These are phyloP conservation scores for Gasterosteus nipponicus DNA, from an alignment of 2,113 vertebrate genomes.

Conservation along the genomic window DNA sequence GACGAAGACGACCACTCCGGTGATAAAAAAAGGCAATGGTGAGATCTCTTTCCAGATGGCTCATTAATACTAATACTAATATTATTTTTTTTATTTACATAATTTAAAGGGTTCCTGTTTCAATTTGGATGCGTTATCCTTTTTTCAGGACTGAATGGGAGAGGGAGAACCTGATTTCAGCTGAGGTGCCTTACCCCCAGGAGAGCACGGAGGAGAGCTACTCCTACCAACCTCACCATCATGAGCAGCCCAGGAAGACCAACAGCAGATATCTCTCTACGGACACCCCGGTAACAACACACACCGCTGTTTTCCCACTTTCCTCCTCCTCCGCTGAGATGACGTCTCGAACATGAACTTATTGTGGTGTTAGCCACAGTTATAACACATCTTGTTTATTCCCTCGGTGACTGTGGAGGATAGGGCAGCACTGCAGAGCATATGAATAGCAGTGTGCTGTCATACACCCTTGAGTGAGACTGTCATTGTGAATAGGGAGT, in stretches of 20 bases:
- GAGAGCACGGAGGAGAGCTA: slow-evolving; percentile 82
- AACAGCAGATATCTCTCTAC: slow-evolving; percentile 83
- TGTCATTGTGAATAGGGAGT: slow-evolving; percentile 31
- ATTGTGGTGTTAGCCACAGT: slow-evolving; percentile 18
- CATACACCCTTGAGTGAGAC: slow-evolving; percentile 4
- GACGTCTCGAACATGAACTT: slow-evolving; percentile 22
- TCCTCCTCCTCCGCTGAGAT: slow-evolving; percentile 29
- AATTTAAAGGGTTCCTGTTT: slow-evolving; percentile 1
- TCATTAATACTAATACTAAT: background rate
- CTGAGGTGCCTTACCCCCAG: slow-evolving; percentile 84
- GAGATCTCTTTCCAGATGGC: slow-evolving; percentile 39
- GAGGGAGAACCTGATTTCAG: slow-evolving; percentile 86
- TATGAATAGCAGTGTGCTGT: slow-evolving; percentile 24
- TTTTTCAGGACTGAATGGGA: slow-evolving; percentile 89
- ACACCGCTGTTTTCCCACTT: slow-evolving; percentile 18
- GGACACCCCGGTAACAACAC: slow-evolving; percentile 85
- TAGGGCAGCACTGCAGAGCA: slow-evolving; percentile 9
- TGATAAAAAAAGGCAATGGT: slow-evolving; percentile 91
- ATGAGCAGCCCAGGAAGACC: slow-evolving; percentile 83
- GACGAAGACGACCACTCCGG: slow-evolving; percentile 90
- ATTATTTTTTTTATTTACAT: background rate
- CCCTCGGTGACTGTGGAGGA: slow-evolving; percentile 6
- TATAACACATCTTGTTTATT: slow-evolving; percentile 17
- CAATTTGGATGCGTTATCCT: slow-evolving; percentile 1
- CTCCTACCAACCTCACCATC: slow-evolving; percentile 82